Percentiles rank a stretch among this genome's conserved stretches.
phyloP scores from a whole-genome alignment of 2,113 vertebrate genomes.

The human region GRCh38 chr1:149981001-149981500 shows the following conservation, averaged over 20 bases:
- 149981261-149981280: not conserved
- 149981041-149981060: not conserved
- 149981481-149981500: not conserved
- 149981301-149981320: not conserved
- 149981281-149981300: not conserved
- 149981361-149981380: not conserved
- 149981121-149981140: not conserved
- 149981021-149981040: too few relatives aligned
- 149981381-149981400: not conserved
- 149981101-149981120: too few relatives aligned
- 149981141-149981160: constrained; percentile 20
- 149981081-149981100: not conserved
- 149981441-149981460: not conserved
- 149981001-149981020: too few relatives aligned
- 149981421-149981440: constrained; percentile 28
- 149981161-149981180: constrained; percentile 5
- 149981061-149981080: not conserved
- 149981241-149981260: not conserved
- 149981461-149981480: not conserved
- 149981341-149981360: not conserved
- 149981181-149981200: constrained; percentile 11
- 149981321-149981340: not conserved
- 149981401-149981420: constrained; percentile 8
- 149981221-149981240: not conserved
- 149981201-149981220: not conserved